phyloP scores from a whole-genome alignment of 2,888 invertebrate genomes.

The Stictocephala bisonia region DNA sequence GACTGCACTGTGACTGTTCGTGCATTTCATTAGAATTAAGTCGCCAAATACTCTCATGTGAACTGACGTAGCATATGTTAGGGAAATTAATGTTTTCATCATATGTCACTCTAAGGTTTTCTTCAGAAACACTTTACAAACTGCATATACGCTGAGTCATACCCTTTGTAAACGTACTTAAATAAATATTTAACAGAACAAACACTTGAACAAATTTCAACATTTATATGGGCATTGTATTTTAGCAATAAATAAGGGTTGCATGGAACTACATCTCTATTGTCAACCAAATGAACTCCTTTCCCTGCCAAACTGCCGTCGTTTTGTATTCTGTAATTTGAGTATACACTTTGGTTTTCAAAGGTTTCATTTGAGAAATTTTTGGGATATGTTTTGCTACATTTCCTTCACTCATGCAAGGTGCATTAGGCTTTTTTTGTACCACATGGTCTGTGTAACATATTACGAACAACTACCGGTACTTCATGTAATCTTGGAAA shows the following conservation, averaged over 20 bases:
- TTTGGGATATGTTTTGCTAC: conserved; percentile 20
- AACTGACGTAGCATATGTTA: no score
- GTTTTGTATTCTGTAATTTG: neutral
- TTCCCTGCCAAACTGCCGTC: neutral
- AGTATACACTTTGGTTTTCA: neutral
- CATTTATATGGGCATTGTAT: no score
- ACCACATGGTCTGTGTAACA: conserved; percentile 17
- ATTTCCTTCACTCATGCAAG: conserved; percentile 7
- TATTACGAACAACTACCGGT: neutral
- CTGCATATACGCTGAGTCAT: conserved; percentile 31
- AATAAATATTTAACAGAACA: conserved; percentile 48
- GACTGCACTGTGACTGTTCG: no score
- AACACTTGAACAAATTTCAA: conserved; percentile 43
- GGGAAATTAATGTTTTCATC: no score
- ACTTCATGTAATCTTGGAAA: conserved; percentile 2
- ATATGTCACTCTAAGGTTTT: no score
- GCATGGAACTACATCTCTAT: conserved; percentile 40
- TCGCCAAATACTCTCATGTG: no score
- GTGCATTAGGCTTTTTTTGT: neutral
- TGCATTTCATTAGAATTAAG: no score
- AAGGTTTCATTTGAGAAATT: neutral
- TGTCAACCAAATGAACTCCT: neutral
- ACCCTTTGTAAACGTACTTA: no score
- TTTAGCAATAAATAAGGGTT: conserved; percentile 36
- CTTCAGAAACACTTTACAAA: no score